Base-by-base conservation (phyloP, 2,797 vertebrate genomes). In the Sphenodon punctatus region DNA sequence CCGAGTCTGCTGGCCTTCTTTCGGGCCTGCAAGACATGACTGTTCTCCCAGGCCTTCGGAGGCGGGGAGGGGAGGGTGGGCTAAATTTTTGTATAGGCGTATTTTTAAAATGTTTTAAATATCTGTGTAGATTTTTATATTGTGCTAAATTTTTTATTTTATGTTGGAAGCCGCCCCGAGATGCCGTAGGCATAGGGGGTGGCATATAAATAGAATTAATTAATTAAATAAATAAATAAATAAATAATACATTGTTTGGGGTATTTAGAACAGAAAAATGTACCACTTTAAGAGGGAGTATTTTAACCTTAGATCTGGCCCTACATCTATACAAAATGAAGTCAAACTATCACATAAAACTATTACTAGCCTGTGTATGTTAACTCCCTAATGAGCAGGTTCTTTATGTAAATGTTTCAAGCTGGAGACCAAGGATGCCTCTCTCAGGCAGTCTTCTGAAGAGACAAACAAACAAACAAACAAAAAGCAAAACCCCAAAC, bases 351-450 rank as follows among this genome's bases (percentile, higher is more conserved):
- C 4, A 22, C 53, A 17, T 13, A 27, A 51, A 75, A 36, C 11
- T 60, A 22, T n/a, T 75, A 41, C 42, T 59, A 69, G 78, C 67
- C 7, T 32, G 4, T 20, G n/a, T n/a, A n/a, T n/a, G n/a, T n/a
- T n/a, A 56, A 77, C 76, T 16, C 22, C 75, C 86, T 82, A 41
- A 0, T 0, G 2, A 41, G 74, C 61, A 77, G 34, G 3, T 72
- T 10, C 55, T 63, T 49, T 8, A 4, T 36, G 9, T 1, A 19
- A 1, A 4, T 13, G 38, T 8, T 53, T 23, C 15, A 23, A 1
- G 2, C n/a, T 78, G 19, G 14, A 58, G 19, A 23, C 6, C 55
- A 81, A 7, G 11, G 38, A 2, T 6, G 53, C 12, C 22, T 22
- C 66, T 34, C 32, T 60, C 15, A 19, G 34, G 14, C 32, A 32